Conservation (phyloP, 2,113 vertebrate genomes). For the Anhinga rufa region DNA sequence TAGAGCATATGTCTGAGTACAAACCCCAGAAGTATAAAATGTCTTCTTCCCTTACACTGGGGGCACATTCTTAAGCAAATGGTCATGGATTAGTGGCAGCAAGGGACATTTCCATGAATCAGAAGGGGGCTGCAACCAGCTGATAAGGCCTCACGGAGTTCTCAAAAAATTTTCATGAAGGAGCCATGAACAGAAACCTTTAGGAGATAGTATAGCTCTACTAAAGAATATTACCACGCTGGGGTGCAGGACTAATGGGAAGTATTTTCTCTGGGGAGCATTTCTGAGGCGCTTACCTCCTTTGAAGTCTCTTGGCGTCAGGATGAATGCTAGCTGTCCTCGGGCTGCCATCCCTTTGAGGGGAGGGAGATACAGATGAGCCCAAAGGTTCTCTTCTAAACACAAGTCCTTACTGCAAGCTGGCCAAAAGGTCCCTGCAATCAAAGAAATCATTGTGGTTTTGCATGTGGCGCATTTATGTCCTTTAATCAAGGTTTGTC, state of each 20-base stretch:
- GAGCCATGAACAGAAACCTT: not conserved
- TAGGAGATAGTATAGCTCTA: not conserved
- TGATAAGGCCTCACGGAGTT: not conserved
- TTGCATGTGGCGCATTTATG: conserved; percentile 49
- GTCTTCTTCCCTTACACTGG: not conserved
- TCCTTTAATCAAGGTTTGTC: conserved; percentile 50
- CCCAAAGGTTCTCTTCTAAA: conserved; percentile 71
- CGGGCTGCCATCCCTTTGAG: conserved; percentile 64
- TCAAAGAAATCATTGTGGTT: conserved; percentile 67
- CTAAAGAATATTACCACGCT: not conserved
- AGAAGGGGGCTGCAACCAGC: not conserved
- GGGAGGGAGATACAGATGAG: conserved; percentile 61
- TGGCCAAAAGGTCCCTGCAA: conserved; percentile 69
- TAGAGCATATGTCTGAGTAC: not conserved
- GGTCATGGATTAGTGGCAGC: not conserved
- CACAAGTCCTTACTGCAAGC: conserved; percentile 65
- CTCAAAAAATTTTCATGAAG: not conserved
- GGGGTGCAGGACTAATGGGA: not conserved
- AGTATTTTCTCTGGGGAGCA: conserved; percentile 4
- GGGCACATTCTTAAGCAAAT: not conserved
- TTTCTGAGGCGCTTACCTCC: conserved; percentile 66
- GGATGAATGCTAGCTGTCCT: conserved; percentile 62
- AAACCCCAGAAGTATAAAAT: not conserved
- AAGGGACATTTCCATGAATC: not conserved
- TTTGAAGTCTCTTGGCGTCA: conserved; percentile 47